Percentiles rank a stretch among this genome's conserved stretches.
These are phyloP conservation scores for Karalla daura DNA, from an alignment of 2,797 vertebrate genomes.

Conservation along the genomic window DNA sequence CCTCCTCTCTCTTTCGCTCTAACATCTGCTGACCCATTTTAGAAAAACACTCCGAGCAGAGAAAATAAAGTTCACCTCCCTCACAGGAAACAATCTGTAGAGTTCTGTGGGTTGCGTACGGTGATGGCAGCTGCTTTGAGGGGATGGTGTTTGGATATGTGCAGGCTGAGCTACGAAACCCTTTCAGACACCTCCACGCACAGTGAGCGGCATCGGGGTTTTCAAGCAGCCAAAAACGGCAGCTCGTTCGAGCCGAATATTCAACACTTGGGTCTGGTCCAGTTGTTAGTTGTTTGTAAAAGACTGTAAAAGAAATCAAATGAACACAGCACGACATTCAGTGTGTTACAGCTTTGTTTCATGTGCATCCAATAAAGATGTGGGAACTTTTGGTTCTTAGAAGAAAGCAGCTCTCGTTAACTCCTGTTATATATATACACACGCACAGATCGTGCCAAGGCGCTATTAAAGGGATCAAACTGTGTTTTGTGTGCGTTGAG, in stretches of 20 bases:
- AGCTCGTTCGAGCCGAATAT: no score
- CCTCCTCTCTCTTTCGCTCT: constrained; percentile 45
- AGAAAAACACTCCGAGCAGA: constrained; percentile 71
- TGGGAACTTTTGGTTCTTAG: neutral
- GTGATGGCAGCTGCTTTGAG: constrained; percentile 25
- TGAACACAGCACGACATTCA: no score
- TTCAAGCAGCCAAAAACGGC: no score
- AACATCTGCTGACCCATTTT: constrained; percentile 87
- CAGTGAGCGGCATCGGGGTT: no score
- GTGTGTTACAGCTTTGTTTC: neutral
- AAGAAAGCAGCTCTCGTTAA: constrained; percentile 7
- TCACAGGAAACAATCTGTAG: constrained; percentile 68
- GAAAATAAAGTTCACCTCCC: constrained; percentile 72
- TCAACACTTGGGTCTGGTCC: no score
- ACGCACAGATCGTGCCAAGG: neutral
- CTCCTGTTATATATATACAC: neutral
- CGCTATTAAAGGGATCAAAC: constrained; percentile 16
- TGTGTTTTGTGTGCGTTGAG: neutral
- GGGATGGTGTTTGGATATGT: constrained; percentile 30
- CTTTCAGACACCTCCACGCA: constrained; percentile 31
- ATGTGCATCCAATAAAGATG: constrained; percentile 3
- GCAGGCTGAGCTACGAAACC: constrained; percentile 19
- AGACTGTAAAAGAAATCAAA: no score
- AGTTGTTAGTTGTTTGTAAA: neutral
- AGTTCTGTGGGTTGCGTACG: constrained; percentile 45